Evolutionary conservation across 2,113 vertebrate species (phyloP).

Genomic region (Mastomys coucha): DNA sequence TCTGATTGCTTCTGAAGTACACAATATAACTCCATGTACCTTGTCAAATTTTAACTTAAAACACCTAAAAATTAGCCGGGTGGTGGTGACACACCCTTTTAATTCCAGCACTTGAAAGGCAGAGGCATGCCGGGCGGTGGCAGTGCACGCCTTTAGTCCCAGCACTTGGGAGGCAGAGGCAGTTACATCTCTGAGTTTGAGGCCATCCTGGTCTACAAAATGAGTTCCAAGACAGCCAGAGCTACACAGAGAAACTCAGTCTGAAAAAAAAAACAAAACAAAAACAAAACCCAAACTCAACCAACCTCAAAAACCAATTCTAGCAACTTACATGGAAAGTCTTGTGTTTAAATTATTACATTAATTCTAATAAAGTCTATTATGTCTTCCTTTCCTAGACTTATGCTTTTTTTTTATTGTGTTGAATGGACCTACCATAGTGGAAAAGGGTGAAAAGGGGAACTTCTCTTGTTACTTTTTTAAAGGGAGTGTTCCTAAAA

Average conservation of each 20-base stretch:
- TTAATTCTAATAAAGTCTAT: conserved; percentile 6
- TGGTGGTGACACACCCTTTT: not conserved
- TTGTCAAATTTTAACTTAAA: conserved; percentile 48
- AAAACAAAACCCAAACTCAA: not conserved
- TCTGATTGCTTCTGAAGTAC: not conserved
- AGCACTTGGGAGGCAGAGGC: too few relatives aligned
- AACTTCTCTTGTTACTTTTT: conserved; percentile 19
- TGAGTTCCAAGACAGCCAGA: not conserved
- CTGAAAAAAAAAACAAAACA: not conserved
- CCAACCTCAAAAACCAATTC: not conserved
- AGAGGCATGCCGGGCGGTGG: too few relatives aligned
- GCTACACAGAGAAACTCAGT: not conserved
- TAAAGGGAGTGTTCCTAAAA: conserved; percentile 10
- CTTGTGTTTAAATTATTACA: conserved; percentile 10
- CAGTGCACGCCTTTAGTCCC: too few relatives aligned
- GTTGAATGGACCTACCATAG: conserved; percentile 12
- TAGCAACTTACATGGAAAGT: not conserved
- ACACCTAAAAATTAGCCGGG: not conserved
- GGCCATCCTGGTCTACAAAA: not conserved
- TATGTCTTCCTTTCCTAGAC: conserved; percentile 50
- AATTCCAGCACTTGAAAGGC: not conserved
- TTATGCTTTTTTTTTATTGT: not conserved
- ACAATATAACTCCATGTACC: not conserved
- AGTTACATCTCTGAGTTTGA: not conserved
- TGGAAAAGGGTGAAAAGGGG: conserved; percentile 21